A percentile compares a stretch with the other conserved stretches of the same genome.
Conservation (phyloP, 2,888 invertebrate species). For the Polymixis lichenea region DNA sequence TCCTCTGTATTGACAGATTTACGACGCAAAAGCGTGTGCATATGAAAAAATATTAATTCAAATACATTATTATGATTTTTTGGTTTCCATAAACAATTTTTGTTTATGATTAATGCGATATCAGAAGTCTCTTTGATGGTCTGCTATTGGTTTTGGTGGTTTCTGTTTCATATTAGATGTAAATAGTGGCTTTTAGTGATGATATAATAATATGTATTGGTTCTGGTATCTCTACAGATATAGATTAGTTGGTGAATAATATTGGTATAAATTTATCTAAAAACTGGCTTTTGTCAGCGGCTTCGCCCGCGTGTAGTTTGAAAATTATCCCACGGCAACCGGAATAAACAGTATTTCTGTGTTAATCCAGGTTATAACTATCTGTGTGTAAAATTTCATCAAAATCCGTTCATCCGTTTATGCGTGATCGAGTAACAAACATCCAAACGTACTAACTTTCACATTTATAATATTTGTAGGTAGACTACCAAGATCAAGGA, state of each 20-base stretch:
- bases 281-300: too few species aligned
- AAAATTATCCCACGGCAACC: too few species aligned
- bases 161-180: slow-evolving; percentile 50
- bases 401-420: too few species aligned
- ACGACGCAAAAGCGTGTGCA: slow-evolving; percentile 67
- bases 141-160: slow-evolving; percentile 34
- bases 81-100: slow-evolving; percentile 64
- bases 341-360: too few species aligned
- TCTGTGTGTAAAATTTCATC: too few species aligned
- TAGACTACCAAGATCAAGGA: not conserved
- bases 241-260: slow-evolving; percentile 18
- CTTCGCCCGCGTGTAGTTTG: too few species aligned
- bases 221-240: slow-evolving; percentile 10
- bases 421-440: too few species aligned
- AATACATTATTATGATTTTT: slow-evolving; percentile 66
- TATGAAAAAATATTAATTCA: slow-evolving; percentile 68
- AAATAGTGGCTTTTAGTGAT: slow-evolving; percentile 59
- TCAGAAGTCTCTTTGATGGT: slow-evolving; percentile 66
- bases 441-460: too few species aligned
- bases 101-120: slow-evolving; percentile 66
- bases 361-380: too few species aligned
- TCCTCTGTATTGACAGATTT: slow-evolving; percentile 75
- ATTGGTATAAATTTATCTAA: not conserved
- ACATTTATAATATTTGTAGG: too few species aligned
- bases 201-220: slow-evolving; percentile 46